Base-by-base conservation (phyloP, 2,888 invertebrate species). In the Zele albiditarsus region DNA sequence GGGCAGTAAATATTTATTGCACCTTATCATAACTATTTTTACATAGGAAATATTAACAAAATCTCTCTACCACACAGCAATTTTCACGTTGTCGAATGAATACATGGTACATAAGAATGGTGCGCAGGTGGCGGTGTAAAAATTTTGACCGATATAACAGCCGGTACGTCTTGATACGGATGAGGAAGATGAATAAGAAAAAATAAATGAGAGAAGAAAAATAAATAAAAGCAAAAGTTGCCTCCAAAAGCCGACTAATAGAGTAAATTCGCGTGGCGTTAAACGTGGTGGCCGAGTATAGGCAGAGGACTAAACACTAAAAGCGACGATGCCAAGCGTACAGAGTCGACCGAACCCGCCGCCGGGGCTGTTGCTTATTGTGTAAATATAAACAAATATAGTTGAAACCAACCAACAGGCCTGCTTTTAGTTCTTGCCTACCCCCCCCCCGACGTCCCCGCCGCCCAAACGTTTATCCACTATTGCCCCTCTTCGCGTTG, bases 331-430 rank as follows among this genome's bases (percentile, higher is more conserved):
- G 77, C 74, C 69, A 77, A 77, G 65, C 67, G 73, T 73, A 68
- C 75, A 72, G 79, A 78, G 74, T 76, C 77, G 77, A 75, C 68
- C 65, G 77, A 65, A 74, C 75, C 77, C 77, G 72, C 77, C 77
- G 72, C 82, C 84, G 85, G 87, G 86, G 85, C 86, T 86, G 87
- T 88, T 88, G 89, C 89, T 89, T 89, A 88, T 89, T 89, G 89
- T 89, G 89, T 89, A 89, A 89, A 89, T 89, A 89, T 89, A 89
- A 89, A 89, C 89, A 89, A 89, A 89, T 88, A 89, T 89, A 88
- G 88, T 87, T 87, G 88, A 88, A 87, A 88, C 89, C 88, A 87
- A 89, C 88, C 88, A 89, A 89, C 89, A 88, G 89, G 89, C 89
- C 88, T 88, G 87, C 88, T 88, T 88, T 87, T 86, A 88, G 86